phyloP scores from a whole-genome alignment of 2,888 invertebrate species.

The Polymixis lichenea region DNA sequence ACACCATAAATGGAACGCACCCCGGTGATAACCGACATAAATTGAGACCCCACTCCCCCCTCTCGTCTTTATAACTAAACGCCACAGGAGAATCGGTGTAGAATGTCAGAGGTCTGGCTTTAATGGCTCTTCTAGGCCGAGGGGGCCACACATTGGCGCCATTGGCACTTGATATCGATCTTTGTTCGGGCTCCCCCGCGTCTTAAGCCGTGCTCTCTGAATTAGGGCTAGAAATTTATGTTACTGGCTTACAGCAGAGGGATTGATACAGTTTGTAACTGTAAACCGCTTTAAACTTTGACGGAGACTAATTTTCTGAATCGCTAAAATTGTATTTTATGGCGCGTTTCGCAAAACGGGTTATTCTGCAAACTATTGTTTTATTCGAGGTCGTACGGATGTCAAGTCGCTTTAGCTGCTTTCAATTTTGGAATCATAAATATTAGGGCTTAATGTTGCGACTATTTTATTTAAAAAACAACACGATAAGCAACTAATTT shows the following conservation, averaged over 20 bases:
- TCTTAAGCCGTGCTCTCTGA: slow-evolving; percentile 80
- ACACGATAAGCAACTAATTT: not conserved
- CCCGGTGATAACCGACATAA: slow-evolving; percentile 77
- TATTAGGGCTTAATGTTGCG: not conserved
- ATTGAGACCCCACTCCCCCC: slow-evolving; percentile 75
- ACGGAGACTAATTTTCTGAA: slow-evolving; percentile 71
- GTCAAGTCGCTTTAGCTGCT: not conserved
- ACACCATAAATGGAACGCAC: slow-evolving; percentile 85
- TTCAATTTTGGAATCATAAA: slow-evolving; percentile 5
- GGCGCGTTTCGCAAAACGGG: slow-evolving; percentile 45
- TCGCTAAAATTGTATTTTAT: slow-evolving; percentile 68
- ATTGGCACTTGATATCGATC: slow-evolving; percentile 88
- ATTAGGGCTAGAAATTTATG: slow-evolving; percentile 87
- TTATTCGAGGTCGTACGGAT: slow-evolving; percentile 20
- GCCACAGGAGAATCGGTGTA: slow-evolving; percentile 74
- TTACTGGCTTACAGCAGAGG: slow-evolving; percentile 78
- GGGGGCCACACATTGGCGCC: slow-evolving; percentile 86
- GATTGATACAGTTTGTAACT: slow-evolving; percentile 70
- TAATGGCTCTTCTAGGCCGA: slow-evolving; percentile 77
- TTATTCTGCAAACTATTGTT: slow-evolving; percentile 56
- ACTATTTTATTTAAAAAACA: not conserved
- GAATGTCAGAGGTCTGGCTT: slow-evolving; percentile 79
- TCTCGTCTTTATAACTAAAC: slow-evolving; percentile 71
- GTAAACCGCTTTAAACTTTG: slow-evolving; percentile 72
- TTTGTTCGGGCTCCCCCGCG: slow-evolving; percentile 86